Evolutionary conservation across 2,797 vertebrate genomes (phyloP), one percentile per base, ranked within the genome.

Genomic region (Enteromius trimaculatus): DNA sequence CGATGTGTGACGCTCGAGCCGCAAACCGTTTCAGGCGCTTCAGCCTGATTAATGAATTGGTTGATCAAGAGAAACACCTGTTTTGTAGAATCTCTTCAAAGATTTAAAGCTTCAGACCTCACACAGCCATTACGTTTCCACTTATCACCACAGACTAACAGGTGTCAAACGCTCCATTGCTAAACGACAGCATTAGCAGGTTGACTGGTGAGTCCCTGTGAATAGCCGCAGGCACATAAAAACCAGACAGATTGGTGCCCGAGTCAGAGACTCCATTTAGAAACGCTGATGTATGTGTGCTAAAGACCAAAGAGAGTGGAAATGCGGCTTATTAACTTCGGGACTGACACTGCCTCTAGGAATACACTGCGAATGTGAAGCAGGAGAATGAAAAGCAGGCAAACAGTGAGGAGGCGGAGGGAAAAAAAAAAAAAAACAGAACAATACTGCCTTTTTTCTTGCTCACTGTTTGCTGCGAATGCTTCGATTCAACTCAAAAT

Each of bases 221-320:
- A 90, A 91, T 90, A 88, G 88, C 89, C 86, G 86, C 31, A 86
- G 91, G 91, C 89, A 83, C 89, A 90, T 91, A 92, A 91, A 62
- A 90, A 85, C 88, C 87, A 80, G 84, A 77, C 62, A 26, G 74
- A 83, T 66, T 26, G 64, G 83, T 75, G 90, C 85, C 53, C 53
- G n/a, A 76, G 31, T 60, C 81, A 90, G 84, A 82, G 90, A 81
- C 83, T 91, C 86, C 90, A 51, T 92, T 85, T 82, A 53, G 81
- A 87, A 53, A 71, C 77, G 87, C 88, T 91, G 89, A 93, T 93
- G 93, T 91, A 93, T 86, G 89, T 89, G 87, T 75, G 83, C 89
- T 71, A 79, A 90, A 89, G 71, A 88, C 88, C 81, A 85, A 72
- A 70, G 55, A 75, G 77, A 77, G 77, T 47, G 55, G 64, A 80